These are phyloP conservation scores for Notolabrus celidotus DNA, from an alignment of 2,797 vertebrate species.

Conservation along the genomic window DNA sequence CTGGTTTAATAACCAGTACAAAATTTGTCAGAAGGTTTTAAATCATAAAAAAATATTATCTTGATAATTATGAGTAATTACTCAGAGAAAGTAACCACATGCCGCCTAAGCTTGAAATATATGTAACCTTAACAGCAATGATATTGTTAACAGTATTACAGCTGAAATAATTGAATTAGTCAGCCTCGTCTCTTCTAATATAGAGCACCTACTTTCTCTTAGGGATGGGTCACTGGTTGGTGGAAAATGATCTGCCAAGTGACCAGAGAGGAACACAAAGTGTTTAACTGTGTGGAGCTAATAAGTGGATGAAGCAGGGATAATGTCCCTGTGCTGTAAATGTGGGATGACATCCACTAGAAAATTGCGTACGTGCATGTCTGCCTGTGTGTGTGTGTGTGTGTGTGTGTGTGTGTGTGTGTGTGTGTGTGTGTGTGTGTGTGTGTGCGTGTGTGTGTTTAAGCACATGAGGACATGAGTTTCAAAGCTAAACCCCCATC, in stretches of 20 bases:
- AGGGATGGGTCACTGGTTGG: slow-evolving; percentile 62
- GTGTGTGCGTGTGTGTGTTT: slow-evolving; percentile 26
- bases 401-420: slow-evolving; percentile 9
- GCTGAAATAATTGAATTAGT: slow-evolving; percentile 71
- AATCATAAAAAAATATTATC: neutral
- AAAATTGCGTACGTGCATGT: slow-evolving; percentile 16
- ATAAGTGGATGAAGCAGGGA: slow-evolving; percentile 46
- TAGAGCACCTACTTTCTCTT: slow-evolving; percentile 32
- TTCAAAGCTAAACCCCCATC: slow-evolving; percentile 40
- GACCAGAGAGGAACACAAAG: slow-evolving; percentile 41
- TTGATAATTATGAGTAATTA: slow-evolving; percentile 16
- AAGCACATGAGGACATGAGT: slow-evolving; percentile 45
- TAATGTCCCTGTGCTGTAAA: slow-evolving; percentile 51
- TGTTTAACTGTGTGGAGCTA: slow-evolving; percentile 52
- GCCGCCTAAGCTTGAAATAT: slow-evolving; percentile 2
- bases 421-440: slow-evolving; percentile 30
- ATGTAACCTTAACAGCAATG: slow-evolving; percentile 6
- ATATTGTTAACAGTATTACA: slow-evolving; percentile 39
- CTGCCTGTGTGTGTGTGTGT: slow-evolving; percentile 32
- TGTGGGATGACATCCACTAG: slow-evolving; percentile 59
- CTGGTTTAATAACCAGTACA: neutral
- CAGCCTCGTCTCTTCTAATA: slow-evolving; percentile 65
- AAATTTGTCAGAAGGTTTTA: neutral
- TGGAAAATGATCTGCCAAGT: slow-evolving; percentile 31
- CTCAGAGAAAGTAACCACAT: slow-evolving; percentile 7